Evolutionary conservation across 2,888 invertebrate genomes (phyloP).

Genomic region (Pachliopta kotzebuea): DNA sequence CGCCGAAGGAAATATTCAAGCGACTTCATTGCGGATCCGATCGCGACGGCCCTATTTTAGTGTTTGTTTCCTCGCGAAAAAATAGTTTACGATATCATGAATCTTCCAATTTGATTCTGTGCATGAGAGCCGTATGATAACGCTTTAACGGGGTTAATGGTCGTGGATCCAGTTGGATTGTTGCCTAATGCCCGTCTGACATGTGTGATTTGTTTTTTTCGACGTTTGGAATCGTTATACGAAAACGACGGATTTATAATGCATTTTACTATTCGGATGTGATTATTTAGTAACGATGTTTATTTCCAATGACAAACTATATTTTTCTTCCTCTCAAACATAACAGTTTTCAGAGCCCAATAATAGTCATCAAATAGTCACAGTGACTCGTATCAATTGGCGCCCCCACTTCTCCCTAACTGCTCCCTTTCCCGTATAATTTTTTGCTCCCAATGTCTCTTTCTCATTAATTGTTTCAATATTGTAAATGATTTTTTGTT

Average conservation of each 20-base stretch:
- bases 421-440: too few species aligned
- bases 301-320: neutral
- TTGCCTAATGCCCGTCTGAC: conserved; percentile 61
- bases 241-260: conserved; percentile 19
- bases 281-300: conserved; percentile 4
- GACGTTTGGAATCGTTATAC: conserved; percentile 26
- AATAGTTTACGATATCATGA: conserved; percentile 53
- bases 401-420: too few species aligned
- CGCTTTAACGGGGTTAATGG: conserved; percentile 54
- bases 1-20: conserved; percentile 45
- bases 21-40: conserved; percentile 40
- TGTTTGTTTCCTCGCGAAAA: conserved; percentile 40
- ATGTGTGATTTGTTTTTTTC: conserved; percentile 44
- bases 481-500: too few species aligned
- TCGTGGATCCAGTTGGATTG: conserved; percentile 49
- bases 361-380: too few species aligned
- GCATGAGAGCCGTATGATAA: conserved; percentile 42
- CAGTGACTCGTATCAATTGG: too few species aligned
- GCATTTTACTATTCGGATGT: conserved; percentile 8
- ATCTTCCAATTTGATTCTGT: conserved; percentile 39
- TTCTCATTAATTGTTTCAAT: too few species aligned
- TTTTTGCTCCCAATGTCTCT: too few species aligned
- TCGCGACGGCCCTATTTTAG: conserved; percentile 44
- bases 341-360: too few species aligned
- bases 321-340: too few species aligned